Conservation (phyloP, 1,140 invertebrate species). For the Polypedilum pembai region DNA sequence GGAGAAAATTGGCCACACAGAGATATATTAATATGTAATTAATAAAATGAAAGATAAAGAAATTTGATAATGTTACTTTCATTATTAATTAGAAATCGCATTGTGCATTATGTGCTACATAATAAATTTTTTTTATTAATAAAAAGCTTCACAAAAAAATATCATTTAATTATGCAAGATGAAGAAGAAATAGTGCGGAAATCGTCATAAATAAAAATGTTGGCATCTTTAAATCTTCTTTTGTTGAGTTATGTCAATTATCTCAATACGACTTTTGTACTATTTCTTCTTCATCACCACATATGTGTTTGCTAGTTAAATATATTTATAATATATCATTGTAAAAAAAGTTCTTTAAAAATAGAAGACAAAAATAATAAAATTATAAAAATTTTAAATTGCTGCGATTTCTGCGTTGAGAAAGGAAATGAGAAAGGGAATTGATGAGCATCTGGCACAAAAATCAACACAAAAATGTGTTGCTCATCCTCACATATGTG, state of each 20-base stretch:
- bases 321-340: too few species aligned
- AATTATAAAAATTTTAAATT: background rate
- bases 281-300: too few species aligned
- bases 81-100: background rate
- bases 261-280: too few species aligned
- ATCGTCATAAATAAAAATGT: background rate
- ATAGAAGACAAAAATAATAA: background rate
- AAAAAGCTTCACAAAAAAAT: conserved; percentile 8
- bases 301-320: too few species aligned
- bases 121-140: background rate
- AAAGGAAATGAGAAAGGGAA: background rate
- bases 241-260: too few species aligned
- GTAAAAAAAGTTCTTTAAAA: background rate
- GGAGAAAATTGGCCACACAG: conserved; percentile 4
- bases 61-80: background rate
- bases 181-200: background rate
- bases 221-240: too few species aligned
- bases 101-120: background rate
- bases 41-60: background rate
- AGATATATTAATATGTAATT: background rate
- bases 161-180: background rate
- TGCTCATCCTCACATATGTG: background rate
- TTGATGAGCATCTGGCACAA: background rate
- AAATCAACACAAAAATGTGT: too few species aligned
- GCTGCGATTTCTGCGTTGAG: background rate